Base-by-base conservation (phyloP, 2,797 vertebrate genomes). In the Pempheris klunzingeri region DNA sequence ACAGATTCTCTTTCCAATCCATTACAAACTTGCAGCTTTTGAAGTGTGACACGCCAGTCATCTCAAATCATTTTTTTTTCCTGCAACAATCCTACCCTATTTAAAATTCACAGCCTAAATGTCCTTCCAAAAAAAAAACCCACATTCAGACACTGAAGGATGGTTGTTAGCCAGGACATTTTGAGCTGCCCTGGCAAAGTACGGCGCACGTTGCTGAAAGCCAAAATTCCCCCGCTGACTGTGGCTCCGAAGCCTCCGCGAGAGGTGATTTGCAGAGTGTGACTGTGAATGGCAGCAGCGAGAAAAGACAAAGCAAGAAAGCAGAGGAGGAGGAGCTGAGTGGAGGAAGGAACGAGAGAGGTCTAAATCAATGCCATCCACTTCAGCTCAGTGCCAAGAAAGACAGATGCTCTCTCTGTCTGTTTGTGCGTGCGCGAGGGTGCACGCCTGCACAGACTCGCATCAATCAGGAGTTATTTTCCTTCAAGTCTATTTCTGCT, bases 331-430 rank as follows among this genome's bases (percentile, higher is more conserved):
- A 87, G 82, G 81, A 83, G 83, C 26, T 14, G 67, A 66, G 77
- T 38, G 78, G 77, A 87, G 81, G 82, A 88, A 85, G 87, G 81
- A 88, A 83, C 49, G 87, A 88, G 82, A 82, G 74, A 82, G 80
- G 84, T 81, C 86, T 90, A 91, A 91, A 92, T 91, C 87, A 87
- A 90, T 82, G 89, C 75, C 83, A 87, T 92, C 89, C 81, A 88
- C 83, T 81, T 74, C 78, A 89, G 69, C 71, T 82, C 69, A n/a
- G 74, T 87, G 90, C 90, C 88, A 91, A 77, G 84, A 87, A 85
- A 92, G 84, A 92, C 86, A 91, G 91, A 92, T 92, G 91, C 90
- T 91, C 78, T 60, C 76, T 89, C 77, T 85, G 71, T 86, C 72
- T 78, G 66, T 47, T 17, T 36, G 63, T 61, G 62, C 68, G 77